Conservation (phyloP, 2,888 invertebrate genomes). For the Ormia ochracea region DNA sequence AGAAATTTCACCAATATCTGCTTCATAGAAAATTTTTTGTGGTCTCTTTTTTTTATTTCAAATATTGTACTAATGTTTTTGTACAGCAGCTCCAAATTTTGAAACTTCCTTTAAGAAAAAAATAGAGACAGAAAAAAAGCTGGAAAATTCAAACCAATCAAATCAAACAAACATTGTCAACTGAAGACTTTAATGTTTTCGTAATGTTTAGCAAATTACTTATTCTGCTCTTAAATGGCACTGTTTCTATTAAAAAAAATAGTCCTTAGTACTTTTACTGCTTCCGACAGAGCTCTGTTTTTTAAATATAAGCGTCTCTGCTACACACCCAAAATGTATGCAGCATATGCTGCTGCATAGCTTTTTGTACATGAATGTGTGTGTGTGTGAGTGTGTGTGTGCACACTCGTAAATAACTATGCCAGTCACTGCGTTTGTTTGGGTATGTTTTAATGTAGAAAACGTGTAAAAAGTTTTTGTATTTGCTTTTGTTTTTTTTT, state of each 20-base stretch:
- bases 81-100: too few species aligned
- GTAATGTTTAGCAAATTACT: not conserved
- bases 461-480: conserved; percentile 27
- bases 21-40: too few species aligned
- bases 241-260: not conserved
- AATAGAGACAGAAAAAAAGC: too few species aligned
- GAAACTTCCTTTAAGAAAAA: too few species aligned
- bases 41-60: too few species aligned
- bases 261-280: not conserved
- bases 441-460: conserved; percentile 20
- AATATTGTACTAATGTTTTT: too few species aligned
- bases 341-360: too few species aligned
- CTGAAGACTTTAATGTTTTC: too few species aligned
- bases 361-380: not conserved
- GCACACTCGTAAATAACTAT: not conserved
- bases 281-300: not conserved
- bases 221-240: not conserved
- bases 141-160: too few species aligned
- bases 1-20: too few species aligned
- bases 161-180: too few species aligned
- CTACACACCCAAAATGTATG: conserved; percentile 40
- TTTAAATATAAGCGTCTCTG: not conserved
- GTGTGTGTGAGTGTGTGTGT: not conserved
- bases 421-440: not conserved
- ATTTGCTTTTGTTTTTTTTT: not conserved